phyloP scores from a whole-genome alignment of 2,888 invertebrate genomes.

The Pinctada fucata region DNA sequence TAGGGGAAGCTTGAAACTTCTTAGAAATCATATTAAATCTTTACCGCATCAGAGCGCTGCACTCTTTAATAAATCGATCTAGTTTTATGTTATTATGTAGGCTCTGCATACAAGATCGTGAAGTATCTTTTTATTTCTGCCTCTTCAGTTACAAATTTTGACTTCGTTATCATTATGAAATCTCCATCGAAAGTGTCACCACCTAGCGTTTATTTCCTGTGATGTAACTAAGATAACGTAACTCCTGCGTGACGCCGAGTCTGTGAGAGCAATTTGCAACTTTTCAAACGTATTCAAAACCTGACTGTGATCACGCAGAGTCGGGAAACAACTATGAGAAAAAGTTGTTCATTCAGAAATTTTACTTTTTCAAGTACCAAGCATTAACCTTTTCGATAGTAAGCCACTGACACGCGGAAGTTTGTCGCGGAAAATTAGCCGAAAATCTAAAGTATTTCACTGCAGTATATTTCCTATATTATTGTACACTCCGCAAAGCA shows the following conservation, averaged over 20 bases:
- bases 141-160: too few relatives aligned
- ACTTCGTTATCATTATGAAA: too few relatives aligned
- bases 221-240: background rate
- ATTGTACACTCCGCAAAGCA: constrained; percentile 23
- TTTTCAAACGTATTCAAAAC: background rate
- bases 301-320: background rate
- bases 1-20: too few relatives aligned
- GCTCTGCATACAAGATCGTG: too few relatives aligned
- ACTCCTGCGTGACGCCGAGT: background rate
- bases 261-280: background rate
- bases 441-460: constrained; percentile 28
- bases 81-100: too few relatives aligned
- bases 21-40: too few relatives aligned
- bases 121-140: too few relatives aligned
- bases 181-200: background rate
- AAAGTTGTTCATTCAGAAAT: background rate
- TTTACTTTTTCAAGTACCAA: constrained; percentile 12
- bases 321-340: background rate
- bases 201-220: background rate
- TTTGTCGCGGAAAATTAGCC: constrained; percentile 38
- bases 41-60: too few relatives aligned
- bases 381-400: constrained; percentile 13
- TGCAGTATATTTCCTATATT: constrained; percentile 21
- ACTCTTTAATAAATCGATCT: too few relatives aligned
- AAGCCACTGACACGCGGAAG: constrained; percentile 32